Percentiles rank a stretch among this genome's conserved stretches.
Conservation (phyloP, 2,797 vertebrate species). For the Echeneis naucrates region DNA sequence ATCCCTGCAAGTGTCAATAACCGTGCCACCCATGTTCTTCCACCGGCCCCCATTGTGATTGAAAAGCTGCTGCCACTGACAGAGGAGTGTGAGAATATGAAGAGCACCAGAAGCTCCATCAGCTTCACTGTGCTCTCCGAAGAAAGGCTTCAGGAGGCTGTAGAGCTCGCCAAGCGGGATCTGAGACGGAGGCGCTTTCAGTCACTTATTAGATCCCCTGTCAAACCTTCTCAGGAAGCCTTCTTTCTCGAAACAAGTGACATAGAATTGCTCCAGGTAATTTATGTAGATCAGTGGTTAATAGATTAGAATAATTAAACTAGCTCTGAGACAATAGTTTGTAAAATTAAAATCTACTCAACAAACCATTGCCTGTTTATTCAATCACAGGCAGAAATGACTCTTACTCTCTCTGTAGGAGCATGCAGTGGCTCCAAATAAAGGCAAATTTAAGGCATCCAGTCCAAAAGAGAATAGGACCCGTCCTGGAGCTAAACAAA, state of each 20-base stretch:
- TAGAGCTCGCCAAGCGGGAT: conserved; percentile 91
- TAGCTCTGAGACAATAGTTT: neutral
- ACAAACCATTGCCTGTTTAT: neutral
- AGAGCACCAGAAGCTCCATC: conserved; percentile 76
- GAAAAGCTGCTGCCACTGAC: conserved; percentile 85
- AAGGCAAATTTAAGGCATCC: conserved; percentile 51
- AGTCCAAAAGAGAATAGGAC: conserved; percentile 66
- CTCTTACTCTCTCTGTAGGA: conserved; percentile 51
- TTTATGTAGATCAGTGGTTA: neutral
- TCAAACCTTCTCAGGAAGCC: conserved; percentile 42
- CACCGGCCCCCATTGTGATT: conserved; percentile 89
- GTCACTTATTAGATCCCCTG: conserved; percentile 46
- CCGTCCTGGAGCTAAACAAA: conserved; percentile 64
- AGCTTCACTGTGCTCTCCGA: conserved; percentile 91
- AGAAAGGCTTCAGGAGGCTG: conserved; percentile 88
- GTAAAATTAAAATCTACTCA: neutral
- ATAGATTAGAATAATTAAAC: neutral
- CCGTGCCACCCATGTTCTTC: conserved; percentile 83
- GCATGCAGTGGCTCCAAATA: conserved; percentile 37
- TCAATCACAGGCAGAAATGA: neutral
- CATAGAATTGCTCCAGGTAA: conserved; percentile 65
- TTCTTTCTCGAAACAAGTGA: conserved; percentile 58
- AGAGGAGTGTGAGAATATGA: conserved; percentile 48
- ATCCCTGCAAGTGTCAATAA: conserved; percentile 82
- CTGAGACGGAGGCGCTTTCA: conserved; percentile 82